Conservation (phyloP, 2,113 vertebrate species). For the Oenanthe oenanthe region DNA sequence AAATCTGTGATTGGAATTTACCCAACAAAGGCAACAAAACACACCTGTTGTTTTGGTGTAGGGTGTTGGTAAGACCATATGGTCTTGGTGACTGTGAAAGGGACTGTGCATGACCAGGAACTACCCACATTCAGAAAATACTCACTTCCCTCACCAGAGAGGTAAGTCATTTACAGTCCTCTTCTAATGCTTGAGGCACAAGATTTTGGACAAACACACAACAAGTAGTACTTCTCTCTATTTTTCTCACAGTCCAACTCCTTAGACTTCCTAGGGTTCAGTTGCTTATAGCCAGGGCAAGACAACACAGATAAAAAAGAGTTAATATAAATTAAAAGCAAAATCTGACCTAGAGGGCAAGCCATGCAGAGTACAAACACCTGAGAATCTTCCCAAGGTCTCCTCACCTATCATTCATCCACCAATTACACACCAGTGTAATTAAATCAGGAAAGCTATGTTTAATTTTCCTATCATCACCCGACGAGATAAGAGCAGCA, state of each 20-base stretch:
- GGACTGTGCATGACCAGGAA: not conserved
- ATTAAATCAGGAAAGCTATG: conserved; percentile 54
- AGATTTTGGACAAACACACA: not conserved
- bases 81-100: not conserved
- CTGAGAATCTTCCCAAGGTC: conserved; percentile 24
- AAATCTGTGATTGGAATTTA: too few relatives aligned
- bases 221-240: not conserved
- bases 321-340: conserved; percentile 17
- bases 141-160: not conserved
- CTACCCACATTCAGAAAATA: not conserved
- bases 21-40: not conserved
- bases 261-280: not conserved
- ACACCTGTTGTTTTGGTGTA: not conserved
- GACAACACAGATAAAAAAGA: not conserved
- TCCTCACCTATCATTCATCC: conserved; percentile 4
- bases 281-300: not conserved
- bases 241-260: not conserved
- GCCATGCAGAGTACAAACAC: not conserved
- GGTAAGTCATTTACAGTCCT: not conserved
- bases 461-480: conserved; percentile 63
- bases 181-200: not conserved
- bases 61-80: not conserved
- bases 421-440: conserved; percentile 38
- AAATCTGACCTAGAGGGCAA: conserved; percentile 5
- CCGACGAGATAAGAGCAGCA: conserved; percentile 48